These are phyloP conservation scores for Aphis gossypii DNA, from an alignment of 1,140 invertebrate species.

Conservation along the genomic window DNA sequence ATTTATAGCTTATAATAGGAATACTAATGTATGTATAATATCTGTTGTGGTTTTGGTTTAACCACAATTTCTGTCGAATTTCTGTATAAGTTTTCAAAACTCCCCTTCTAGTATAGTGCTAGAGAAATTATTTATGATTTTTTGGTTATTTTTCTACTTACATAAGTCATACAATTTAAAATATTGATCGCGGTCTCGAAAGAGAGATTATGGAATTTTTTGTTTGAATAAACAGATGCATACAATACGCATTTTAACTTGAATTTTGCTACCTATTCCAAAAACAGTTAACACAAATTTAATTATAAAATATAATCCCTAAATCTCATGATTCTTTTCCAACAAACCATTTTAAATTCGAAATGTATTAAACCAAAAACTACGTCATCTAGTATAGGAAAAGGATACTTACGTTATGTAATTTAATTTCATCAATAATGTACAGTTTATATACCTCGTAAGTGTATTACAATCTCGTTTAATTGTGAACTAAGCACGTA, in stretches of 20 bases:
- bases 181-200: background rate
- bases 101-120: background rate
- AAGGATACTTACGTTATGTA: background rate
- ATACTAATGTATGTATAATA: too few relatives aligned
- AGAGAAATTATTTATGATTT: background rate
- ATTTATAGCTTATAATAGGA: too few relatives aligned
- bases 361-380: background rate
- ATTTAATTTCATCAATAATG: background rate
- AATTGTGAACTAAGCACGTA: background rate
- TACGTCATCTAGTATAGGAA: background rate
- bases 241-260: background rate
- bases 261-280: background rate
- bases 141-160: background rate
- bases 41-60: background rate
- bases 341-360: background rate
- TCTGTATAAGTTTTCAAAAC: background rate
- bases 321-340: background rate
- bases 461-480: background rate
- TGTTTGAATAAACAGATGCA: background rate
- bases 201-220: background rate
- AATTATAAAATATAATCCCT: background rate
- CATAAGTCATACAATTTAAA: background rate
- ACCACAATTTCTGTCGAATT: background rate
- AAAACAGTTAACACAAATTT: background rate
- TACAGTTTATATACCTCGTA: background rate